phyloP scores from a whole-genome alignment of 2,888 invertebrate genomes.

The Gerosis bhagava region DNA sequence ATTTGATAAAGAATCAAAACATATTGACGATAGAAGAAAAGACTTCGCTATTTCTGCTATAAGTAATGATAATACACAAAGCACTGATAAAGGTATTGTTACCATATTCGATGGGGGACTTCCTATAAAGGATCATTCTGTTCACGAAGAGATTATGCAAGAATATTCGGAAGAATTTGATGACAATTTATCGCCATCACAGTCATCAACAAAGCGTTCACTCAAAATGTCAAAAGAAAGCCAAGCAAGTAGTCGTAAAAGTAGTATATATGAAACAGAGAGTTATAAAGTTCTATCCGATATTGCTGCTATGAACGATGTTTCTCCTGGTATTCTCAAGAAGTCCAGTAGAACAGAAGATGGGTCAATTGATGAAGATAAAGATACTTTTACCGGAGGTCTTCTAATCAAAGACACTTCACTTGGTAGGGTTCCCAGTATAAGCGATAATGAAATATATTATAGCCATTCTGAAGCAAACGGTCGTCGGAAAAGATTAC shows the following conservation, averaged over 20 bases:
- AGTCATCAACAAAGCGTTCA: slow-evolving; percentile 52
- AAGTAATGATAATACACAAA: slow-evolving; percentile 47
- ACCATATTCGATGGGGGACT: slow-evolving; percentile 51
- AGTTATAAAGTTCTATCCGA: slow-evolving; percentile 79
- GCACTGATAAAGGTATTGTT: slow-evolving; percentile 54
- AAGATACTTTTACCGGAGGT: slow-evolving; percentile 47
- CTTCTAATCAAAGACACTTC: slow-evolving; percentile 56
- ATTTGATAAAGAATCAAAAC: slow-evolving; percentile 43
- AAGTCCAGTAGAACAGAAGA: slow-evolving; percentile 55
- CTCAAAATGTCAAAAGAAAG: slow-evolving; percentile 63
- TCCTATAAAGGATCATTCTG: slow-evolving; percentile 50
- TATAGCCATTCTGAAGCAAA: slow-evolving; percentile 70
- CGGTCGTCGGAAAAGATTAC: slow-evolving; percentile 69
- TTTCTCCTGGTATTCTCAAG: slow-evolving; percentile 62
- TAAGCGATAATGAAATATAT: slow-evolving; percentile 77
- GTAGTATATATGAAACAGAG: slow-evolving; percentile 77
- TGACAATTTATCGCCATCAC: slow-evolving; percentile 49
- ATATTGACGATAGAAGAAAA: slow-evolving; percentile 53
- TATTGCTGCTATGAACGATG: slow-evolving; percentile 55
- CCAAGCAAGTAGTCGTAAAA: slow-evolving; percentile 62
- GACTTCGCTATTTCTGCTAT: slow-evolving; percentile 57
- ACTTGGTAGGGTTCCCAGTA: slow-evolving; percentile 68
- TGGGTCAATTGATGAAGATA: slow-evolving; percentile 54
- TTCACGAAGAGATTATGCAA: slow-evolving; percentile 61
- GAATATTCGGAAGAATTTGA: slow-evolving; percentile 54